Evolutionary conservation across 2,113 vertebrate genomes (phyloP).

Genomic region (Nesospiza acunhae): DNA sequence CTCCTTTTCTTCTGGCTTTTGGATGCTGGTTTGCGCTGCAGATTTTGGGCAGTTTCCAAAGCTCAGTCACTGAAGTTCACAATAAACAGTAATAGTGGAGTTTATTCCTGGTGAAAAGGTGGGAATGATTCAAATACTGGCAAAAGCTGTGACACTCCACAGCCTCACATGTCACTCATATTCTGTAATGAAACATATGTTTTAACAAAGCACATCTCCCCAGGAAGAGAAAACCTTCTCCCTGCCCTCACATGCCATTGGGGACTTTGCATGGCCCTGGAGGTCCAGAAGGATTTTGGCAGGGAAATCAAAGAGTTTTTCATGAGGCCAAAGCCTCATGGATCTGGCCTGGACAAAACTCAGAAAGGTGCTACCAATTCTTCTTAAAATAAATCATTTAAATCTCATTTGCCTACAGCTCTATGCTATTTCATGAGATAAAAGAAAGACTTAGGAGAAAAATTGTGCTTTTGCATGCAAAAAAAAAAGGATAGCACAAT

Average conservation of each 20-base stretch:
- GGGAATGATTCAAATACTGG: neutral
- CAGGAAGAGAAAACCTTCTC: neutral
- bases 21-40: neutral
- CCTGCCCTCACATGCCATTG: neutral
- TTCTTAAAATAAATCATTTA: neutral
- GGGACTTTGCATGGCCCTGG: neutral
- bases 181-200: neutral
- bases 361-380: neutral
- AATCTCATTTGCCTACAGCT: neutral
- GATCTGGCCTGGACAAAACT: neutral
- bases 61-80: neutral
- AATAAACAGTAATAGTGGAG: neutral
- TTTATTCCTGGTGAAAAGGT: constrained; percentile 14
- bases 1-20: constrained; percentile 32
- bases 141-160: neutral
- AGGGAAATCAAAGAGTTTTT: neutral
- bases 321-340: neutral
- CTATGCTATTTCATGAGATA: neutral
- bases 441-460: neutral
- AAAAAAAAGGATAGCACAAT: neutral
- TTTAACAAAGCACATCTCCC: neutral
- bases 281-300: neutral
- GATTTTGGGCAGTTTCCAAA: constrained; percentile 49
- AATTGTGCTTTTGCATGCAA: neutral
- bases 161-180: neutral